Conservation (phyloP, 2,888 invertebrate genomes). For the Amiota communis region DNA sequence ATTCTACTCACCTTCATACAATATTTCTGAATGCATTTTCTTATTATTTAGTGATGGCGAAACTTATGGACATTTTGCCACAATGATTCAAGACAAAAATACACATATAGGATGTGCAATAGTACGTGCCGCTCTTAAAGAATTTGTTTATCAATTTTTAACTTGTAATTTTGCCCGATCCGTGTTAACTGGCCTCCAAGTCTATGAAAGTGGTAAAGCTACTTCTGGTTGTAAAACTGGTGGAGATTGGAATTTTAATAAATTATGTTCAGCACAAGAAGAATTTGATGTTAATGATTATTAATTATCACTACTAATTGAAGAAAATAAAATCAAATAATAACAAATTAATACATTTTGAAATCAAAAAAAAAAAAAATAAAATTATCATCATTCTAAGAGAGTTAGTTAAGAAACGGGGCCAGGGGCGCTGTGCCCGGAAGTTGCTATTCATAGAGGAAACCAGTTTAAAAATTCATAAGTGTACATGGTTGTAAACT, state of each 20-base stretch:
- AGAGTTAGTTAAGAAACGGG: too few relatives aligned
- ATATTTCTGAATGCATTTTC: too few relatives aligned
- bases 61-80: slow-evolving; percentile 1
- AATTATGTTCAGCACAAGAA: slow-evolving; percentile 3
- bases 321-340: background rate
- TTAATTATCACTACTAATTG: background rate
- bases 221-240: slow-evolving; percentile 5
- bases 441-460: too few relatives aligned
- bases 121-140: background rate
- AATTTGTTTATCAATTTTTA: slow-evolving; percentile 6
- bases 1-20: too few relatives aligned
- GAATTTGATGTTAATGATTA: slow-evolving; percentile 6
- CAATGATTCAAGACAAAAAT: background rate
- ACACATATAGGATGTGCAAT: slow-evolving; percentile 6
- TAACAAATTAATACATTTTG: background rate
- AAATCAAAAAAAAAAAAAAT: too few relatives aligned
- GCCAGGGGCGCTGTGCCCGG: too few relatives aligned
- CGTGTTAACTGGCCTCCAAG: background rate
- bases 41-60: background rate
- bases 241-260: background rate
- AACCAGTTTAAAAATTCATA: too few relatives aligned
- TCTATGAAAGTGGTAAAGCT: slow-evolving; percentile 1
- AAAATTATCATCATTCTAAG: too few relatives aligned
- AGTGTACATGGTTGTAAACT: too few relatives aligned
- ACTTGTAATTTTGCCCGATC: slow-evolving; percentile 13